phyloP scores from a whole-genome alignment of 2,797 vertebrate genomes.

The Neomorphus geoffroyi region DNA sequence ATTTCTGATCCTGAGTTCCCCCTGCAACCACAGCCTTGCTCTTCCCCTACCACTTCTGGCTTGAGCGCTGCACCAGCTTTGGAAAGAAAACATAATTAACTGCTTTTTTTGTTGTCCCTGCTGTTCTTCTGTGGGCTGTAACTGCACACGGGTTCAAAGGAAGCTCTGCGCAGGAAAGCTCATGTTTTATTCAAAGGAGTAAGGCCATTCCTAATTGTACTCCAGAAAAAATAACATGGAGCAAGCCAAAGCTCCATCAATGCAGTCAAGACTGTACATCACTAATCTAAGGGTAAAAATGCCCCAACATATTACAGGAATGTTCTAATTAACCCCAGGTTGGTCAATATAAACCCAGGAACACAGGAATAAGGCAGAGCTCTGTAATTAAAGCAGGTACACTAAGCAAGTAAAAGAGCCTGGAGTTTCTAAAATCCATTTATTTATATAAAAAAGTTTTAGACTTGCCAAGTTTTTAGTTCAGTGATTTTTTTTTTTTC shows the following conservation, averaged over 20 bases:
- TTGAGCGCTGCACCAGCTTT: neutral
- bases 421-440: neutral
- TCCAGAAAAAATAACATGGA: neutral
- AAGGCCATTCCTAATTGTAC: neutral
- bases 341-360: neutral
- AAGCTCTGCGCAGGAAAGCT: neutral
- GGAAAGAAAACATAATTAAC: neutral
- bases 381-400: neutral
- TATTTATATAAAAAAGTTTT: neutral
- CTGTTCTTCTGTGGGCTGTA: neutral
- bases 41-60: neutral
- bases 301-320: neutral
- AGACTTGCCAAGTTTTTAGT: neutral
- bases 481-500: neutral
- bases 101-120: neutral
- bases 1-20: neutral
- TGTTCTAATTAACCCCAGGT: slow-evolving; percentile 46
- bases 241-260: slow-evolving; percentile 24
- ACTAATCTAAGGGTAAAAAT: neutral
- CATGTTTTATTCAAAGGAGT: slow-evolving; percentile 46
- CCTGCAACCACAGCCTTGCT: neutral
- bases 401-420: neutral
- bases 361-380: neutral
- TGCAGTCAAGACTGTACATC: neutral
- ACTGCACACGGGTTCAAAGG: neutral